Evolutionary conservation across 2,113 vertebrate species (phyloP).

Genomic region (Gallinago jamesoni): DNA sequence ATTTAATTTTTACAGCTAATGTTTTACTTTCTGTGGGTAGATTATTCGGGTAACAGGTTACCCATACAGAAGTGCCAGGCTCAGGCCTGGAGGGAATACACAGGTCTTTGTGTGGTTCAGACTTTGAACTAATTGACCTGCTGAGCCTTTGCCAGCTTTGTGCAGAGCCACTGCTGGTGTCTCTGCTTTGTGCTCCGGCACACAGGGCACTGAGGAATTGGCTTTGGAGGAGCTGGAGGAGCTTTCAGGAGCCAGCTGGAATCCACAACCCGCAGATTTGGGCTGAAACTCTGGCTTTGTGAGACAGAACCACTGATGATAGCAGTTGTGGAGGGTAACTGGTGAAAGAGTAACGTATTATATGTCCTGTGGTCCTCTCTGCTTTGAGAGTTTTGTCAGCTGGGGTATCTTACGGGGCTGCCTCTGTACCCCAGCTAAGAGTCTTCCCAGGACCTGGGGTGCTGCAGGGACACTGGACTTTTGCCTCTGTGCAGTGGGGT

Average conservation of each 20-base stretch:
- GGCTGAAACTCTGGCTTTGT: background rate
- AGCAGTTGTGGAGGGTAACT: background rate
- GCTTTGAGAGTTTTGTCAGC: background rate
- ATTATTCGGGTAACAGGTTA: background rate
- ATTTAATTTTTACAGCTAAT: background rate
- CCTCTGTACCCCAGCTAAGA: background rate
- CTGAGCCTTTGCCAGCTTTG: background rate
- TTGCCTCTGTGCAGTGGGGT: background rate
- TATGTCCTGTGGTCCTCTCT: background rate
- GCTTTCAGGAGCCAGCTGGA: background rate
- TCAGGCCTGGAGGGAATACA: background rate
- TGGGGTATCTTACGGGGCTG: background rate
- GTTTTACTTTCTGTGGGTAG: background rate
- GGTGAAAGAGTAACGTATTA: background rate
- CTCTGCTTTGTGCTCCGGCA: background rate
- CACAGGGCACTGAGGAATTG: background rate
- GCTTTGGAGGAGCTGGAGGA: background rate
- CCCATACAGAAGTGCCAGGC: background rate
- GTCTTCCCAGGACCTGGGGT: background rate
- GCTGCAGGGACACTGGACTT: background rate
- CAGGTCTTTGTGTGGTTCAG: background rate
- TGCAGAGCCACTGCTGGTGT: background rate
- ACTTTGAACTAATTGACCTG: background rate
- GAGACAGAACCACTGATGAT: background rate
- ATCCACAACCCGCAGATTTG: background rate